Percentiles rank a stretch among this genome's conserved stretches.
Conservation (phyloP, 2,113 vertebrate species). For the Vidua macroura region DNA sequence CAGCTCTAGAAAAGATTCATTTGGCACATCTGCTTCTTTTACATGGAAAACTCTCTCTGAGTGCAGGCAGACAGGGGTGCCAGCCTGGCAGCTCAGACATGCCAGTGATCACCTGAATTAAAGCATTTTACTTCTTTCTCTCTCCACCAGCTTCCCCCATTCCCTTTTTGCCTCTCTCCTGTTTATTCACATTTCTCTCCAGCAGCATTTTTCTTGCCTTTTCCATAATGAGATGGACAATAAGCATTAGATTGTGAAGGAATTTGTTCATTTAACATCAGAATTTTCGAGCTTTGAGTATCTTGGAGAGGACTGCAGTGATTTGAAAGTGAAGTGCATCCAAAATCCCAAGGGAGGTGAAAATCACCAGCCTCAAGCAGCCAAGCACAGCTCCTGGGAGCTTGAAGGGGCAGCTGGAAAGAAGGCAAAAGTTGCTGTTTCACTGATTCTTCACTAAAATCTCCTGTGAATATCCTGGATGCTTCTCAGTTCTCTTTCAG, state of each 20-base stretch:
- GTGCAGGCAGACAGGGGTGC: background rate
- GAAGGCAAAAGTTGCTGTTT: background rate
- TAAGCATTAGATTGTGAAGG: background rate
- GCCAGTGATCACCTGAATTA: conserved; percentile 8
- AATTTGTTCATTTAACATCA: background rate
- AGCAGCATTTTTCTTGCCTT: background rate
- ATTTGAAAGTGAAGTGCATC: background rate
- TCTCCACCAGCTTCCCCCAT: background rate
- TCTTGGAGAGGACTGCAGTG: background rate
- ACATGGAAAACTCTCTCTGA: background rate
- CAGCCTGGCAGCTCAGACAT: background rate
- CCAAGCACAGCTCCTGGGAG: background rate
- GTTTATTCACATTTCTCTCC: background rate
- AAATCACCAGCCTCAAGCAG: background rate
- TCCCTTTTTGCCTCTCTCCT: background rate
- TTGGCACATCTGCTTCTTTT: background rate
- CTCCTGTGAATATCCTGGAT: background rate
- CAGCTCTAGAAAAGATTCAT: background rate
- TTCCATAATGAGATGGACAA: background rate
- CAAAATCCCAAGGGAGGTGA: background rate
- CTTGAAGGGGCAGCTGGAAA: background rate
- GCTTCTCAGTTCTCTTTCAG: background rate
- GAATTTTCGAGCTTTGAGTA: background rate
- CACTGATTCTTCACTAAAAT: background rate
- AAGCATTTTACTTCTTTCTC: background rate